These are phyloP conservation scores for Drosophila chauvacae DNA, from an alignment of 1,140 invertebrate genomes.

Conservation along the genomic window DNA sequence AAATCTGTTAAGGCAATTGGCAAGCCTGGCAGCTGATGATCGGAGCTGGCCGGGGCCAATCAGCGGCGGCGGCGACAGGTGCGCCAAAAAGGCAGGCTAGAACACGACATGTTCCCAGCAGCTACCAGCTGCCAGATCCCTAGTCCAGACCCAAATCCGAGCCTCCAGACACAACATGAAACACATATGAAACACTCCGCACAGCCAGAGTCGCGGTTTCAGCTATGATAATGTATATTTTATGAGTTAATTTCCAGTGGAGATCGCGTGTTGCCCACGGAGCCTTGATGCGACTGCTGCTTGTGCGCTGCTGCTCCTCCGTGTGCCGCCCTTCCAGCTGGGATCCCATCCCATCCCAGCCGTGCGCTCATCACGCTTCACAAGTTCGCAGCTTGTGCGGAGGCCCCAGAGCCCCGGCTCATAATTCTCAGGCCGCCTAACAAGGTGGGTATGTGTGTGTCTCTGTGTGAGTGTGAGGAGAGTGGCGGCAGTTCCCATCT, in stretches of 20 bases:
- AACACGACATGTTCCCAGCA: constrained; percentile 49
- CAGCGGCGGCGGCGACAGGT: constrained; percentile 69
- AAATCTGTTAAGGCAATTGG: constrained; percentile 79
- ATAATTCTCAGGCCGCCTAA: constrained; percentile 73
- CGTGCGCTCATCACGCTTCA: constrained; percentile 79
- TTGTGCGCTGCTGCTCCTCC: constrained; percentile 1
- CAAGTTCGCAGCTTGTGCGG: constrained; percentile 79
- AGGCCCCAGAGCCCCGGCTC: constrained; percentile 40
- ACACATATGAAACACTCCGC: constrained; percentile 10
- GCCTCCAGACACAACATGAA: constrained; percentile 27
- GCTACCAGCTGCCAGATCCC: constrained; percentile 16
- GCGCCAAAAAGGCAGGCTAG: constrained; percentile 75
- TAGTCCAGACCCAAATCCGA: constrained; percentile 2
- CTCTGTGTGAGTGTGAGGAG: not conserved
- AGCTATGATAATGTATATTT: constrained; percentile 83
- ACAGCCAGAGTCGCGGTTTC: constrained; percentile 47
- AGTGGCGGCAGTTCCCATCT: constrained; percentile 18
- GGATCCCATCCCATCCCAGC: constrained; percentile 22
- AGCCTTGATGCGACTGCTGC: constrained; percentile 25
- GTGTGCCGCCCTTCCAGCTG: constrained; percentile 10
- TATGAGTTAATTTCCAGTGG: constrained; percentile 75
- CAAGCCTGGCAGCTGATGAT: constrained; percentile 62
- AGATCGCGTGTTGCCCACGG: constrained; percentile 72
- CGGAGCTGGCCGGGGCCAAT: constrained; percentile 53
- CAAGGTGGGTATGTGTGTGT: constrained; percentile 27